Base-by-base conservation (phyloP, 2,113 vertebrate species). In the Festucalex cinctus region DNA sequence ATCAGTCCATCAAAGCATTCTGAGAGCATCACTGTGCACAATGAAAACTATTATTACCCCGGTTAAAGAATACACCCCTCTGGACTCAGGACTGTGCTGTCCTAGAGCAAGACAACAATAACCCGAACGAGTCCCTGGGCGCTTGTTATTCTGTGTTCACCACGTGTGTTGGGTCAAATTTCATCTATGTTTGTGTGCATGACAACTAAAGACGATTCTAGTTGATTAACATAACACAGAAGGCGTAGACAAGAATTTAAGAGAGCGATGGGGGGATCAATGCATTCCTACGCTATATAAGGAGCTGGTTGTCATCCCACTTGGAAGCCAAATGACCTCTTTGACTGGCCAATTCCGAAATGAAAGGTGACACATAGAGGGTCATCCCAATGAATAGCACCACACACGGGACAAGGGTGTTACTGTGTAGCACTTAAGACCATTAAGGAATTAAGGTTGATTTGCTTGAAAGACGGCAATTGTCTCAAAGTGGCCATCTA, bases 301-400 rank as follows among this genome's bases (percentile, higher is more conserved):
- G 65, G 73, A 62, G 58, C 19, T 16, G 63, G 63, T 26, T 70
- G 80, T 75, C n/a, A 44, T 70, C 70, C 74, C 36, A 68, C 73
- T 78, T 28, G 77, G 71, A 84, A 36, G 70, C 74, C 71, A 80
- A 83, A 79, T 84, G 75, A 79, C 76, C 80, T 79, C 72, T 74
- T 78, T 78, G 83, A 81, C 77, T 84, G 69, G 36, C 64, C 69
- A 71, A 67, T 58, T 73, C 66, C 66, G 65, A 83, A 87, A 85
- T 86, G 81, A 87, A 85, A 86, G 85, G 78, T 85, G 83, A 83
- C 69, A 73, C 78, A 71, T 60, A 79, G 39, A 78, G 74, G 84
- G 80, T 85, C 87, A 83, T 67, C 72, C 77, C 84, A 74, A 81
- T 84, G 88, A 87, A 86, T 78, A 83, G 74, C 70, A 68, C 73